Evolutionary conservation across 2,888 invertebrate species (phyloP).

Genomic region (Yponomeuta plumbellus): DNA sequence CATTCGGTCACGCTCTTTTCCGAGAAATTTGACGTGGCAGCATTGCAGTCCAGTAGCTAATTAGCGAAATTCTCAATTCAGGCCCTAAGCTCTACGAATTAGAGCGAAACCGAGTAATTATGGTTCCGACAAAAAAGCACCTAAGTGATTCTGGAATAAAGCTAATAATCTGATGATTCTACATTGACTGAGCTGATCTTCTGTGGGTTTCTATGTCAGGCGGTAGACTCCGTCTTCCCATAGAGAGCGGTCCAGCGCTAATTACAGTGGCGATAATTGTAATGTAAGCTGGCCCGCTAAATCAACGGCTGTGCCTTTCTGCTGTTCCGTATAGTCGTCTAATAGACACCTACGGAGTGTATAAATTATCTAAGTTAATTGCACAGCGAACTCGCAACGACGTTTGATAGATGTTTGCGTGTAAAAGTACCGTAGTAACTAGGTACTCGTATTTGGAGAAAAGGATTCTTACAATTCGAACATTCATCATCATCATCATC

Average conservation of each 20-base stretch:
- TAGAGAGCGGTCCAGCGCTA: slow-evolving; percentile 29
- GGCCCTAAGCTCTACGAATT: too few relatives aligned
- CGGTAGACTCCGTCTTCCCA: neutral
- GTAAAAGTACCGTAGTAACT: neutral
- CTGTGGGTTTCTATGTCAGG: slow-evolving; percentile 50
- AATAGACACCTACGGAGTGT: slow-evolving; percentile 20
- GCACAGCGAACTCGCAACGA: neutral
- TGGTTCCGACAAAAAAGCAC: too few relatives aligned
- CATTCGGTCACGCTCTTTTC: too few relatives aligned
- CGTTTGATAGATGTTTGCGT: slow-evolving; percentile 8
- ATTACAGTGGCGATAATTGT: slow-evolving; percentile 54
- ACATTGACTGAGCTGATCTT: slow-evolving; percentile 14
- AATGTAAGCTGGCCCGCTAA: slow-evolving; percentile 37
- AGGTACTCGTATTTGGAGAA: neutral
- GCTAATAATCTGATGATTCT: neutral
- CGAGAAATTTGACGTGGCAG: too few relatives aligned
- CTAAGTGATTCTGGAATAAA: too few relatives aligned
- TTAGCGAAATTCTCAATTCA: too few relatives aligned
- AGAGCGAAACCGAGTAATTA: too few relatives aligned
- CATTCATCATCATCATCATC: too few relatives aligned
- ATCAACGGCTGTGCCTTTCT: slow-evolving; percentile 18
- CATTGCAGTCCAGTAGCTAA: too few relatives aligned
- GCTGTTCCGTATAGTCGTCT: slow-evolving; percentile 16
- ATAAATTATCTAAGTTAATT: slow-evolving; percentile 19
- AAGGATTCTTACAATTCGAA: too few relatives aligned